Conservation (phyloP, 2,113 vertebrate genomes). For the Panthera tigris region DNA sequence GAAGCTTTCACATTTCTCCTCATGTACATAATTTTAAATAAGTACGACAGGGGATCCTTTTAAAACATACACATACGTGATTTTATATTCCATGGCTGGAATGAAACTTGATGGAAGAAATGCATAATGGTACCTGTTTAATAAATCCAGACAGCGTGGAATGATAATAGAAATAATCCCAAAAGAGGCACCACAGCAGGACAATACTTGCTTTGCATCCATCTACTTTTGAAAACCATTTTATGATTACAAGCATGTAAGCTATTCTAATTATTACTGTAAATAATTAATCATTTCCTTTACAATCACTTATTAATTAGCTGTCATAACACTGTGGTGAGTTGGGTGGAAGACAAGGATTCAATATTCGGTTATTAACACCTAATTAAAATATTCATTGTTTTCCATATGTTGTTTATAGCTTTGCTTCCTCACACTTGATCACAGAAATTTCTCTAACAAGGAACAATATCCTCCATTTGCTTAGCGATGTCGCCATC, state of each 20-base stretch:
- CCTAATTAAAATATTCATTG: constrained; percentile 79
- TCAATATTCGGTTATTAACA: constrained; percentile 75
- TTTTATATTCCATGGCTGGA: constrained; percentile 21
- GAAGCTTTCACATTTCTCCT: constrained; percentile 28
- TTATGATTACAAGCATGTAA: constrained; percentile 67
- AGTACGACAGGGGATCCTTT: background rate
- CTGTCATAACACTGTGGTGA: constrained; percentile 66
- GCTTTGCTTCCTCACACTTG: constrained; percentile 38
- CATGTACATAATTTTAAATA: constrained; percentile 53
- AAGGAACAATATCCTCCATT: constrained; percentile 65
- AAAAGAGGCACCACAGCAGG: background rate
- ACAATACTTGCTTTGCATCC: constrained; percentile 45
- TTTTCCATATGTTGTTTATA: constrained; percentile 74
- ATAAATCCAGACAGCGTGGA: constrained; percentile 34
- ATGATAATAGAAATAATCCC: constrained; percentile 30
- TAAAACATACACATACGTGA: background rate
- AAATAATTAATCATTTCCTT: constrained; percentile 78
- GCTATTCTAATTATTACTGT: constrained; percentile 67
- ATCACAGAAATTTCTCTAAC: background rate
- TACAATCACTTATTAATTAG: constrained; percentile 75
- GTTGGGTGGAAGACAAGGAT: constrained; percentile 69
- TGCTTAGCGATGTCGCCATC: constrained; percentile 85
- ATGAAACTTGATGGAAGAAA: constrained; percentile 32
- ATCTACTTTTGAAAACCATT: constrained; percentile 55
- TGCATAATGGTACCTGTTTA: background rate